These are phyloP conservation scores for Lithophane leautieri DNA, from an alignment of 2,888 invertebrate genomes.

Conservation along the genomic window DNA sequence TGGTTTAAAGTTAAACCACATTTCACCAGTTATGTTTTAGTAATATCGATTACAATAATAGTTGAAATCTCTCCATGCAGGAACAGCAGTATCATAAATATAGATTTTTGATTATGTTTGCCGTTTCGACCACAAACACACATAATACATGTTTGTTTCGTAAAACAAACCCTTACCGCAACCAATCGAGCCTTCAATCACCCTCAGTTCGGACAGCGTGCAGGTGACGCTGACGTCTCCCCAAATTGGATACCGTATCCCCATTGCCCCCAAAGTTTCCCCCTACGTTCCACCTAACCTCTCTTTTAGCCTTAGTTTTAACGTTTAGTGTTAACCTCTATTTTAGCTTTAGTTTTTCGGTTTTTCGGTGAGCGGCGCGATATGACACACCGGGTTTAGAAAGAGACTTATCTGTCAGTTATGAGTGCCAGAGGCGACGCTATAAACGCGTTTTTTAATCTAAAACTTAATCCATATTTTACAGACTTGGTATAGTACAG, in stretches of 20 bases:
- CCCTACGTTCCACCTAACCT: not conserved
- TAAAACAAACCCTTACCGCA: not conserved
- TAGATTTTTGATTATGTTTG: not conserved
- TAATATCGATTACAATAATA: too few relatives aligned
- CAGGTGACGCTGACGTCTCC: conserved; percentile 32
- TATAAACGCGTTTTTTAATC: not conserved
- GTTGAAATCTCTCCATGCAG: not conserved
- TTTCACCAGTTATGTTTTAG: too few relatives aligned
- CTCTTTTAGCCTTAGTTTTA: conserved; percentile 1
- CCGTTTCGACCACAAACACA: not conserved
- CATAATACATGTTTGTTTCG: not conserved
- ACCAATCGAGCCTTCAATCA: conserved; percentile 23
- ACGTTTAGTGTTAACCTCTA: too few relatives aligned
- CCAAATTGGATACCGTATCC: conserved; percentile 28
- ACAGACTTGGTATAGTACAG: too few relatives aligned
- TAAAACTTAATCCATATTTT: too few relatives aligned
- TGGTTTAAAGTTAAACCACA: too few relatives aligned
- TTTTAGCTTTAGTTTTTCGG: not conserved
- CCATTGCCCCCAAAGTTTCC: not conserved
- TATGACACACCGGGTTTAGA: not conserved
- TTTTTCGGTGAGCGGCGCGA: too few relatives aligned
- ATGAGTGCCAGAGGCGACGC: not conserved
- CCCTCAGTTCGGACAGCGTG: conserved; percentile 5
- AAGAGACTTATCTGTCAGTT: not conserved
- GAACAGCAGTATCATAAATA: not conserved